Conservation (phyloP, 1,140 invertebrate genomes). For the Pseudomyrmex pallidus region DNA sequence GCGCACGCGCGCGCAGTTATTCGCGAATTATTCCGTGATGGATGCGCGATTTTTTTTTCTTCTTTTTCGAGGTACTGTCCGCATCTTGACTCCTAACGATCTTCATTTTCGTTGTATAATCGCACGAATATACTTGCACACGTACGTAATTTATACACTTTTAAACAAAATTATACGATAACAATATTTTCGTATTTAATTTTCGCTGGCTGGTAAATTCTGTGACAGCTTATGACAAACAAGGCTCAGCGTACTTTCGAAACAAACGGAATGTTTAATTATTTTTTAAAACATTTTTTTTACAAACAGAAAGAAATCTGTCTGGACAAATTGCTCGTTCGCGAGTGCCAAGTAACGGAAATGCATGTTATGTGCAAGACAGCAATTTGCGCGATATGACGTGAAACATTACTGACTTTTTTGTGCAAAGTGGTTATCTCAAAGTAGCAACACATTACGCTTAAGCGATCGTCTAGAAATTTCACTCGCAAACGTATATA, state of each 20-base stretch:
- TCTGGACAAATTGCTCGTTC: slow-evolving; percentile 12
- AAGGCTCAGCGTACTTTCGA: neutral
- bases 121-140: slow-evolving; percentile 23
- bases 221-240: slow-evolving; percentile 13
- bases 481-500: slow-evolving; percentile 59
- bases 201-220: slow-evolving; percentile 17
- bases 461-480: slow-evolving; percentile 68
- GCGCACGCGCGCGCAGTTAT: neutral
- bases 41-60: slow-evolving; percentile 2
- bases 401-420: slow-evolving; percentile 64
- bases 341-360: slow-evolving; percentile 34
- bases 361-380: neutral
- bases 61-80: slow-evolving; percentile 10
- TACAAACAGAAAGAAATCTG: slow-evolving; percentile 6
- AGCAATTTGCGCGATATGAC: slow-evolving; percentile 71
- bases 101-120: too few species aligned
- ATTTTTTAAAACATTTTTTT: slow-evolving; percentile 1
- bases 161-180: neutral
- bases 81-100: slow-evolving; percentile 15
- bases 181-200: slow-evolving; percentile 10
- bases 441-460: slow-evolving; percentile 68
- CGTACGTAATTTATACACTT: neutral
- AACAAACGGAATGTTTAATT: neutral
- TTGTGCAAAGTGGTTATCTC: slow-evolving; percentile 70
- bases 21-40: slow-evolving; percentile 49